Evolutionary conservation across 2,113 vertebrate species (phyloP).

Genomic region (Mohoua ochrocephala): DNA sequence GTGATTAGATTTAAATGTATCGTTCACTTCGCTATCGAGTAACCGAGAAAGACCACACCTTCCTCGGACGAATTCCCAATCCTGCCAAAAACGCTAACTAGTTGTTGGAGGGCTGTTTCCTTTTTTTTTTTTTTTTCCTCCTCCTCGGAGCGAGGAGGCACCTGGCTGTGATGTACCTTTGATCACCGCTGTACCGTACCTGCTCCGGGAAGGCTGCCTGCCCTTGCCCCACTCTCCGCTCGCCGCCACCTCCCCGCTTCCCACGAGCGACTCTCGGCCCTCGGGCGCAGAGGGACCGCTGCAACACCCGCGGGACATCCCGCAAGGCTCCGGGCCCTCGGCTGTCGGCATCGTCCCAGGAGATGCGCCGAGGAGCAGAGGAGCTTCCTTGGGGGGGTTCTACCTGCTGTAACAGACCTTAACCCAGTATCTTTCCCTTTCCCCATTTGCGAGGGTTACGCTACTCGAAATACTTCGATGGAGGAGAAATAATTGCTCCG

Average conservation of each 20-base stretch:
- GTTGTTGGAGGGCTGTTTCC: not conserved
- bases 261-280: not conserved
- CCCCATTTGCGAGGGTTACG: not conserved
- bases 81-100: not conserved
- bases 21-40: not conserved
- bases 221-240: not conserved
- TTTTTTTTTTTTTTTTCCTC: rapidly evolving
- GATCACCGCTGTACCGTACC: not conserved
- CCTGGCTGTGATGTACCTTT: not conserved
- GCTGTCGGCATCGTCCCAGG: not conserved
- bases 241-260: not conserved
- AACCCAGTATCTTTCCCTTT: not conserved
- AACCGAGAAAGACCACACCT: slow-evolving; percentile 33
- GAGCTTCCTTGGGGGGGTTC: not conserved
- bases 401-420: not conserved
- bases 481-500: not conserved
- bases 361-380: not conserved
- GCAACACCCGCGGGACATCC: not conserved
- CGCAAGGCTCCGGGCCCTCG: not conserved
- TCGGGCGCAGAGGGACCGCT: not conserved
- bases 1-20: slow-evolving; percentile 19
- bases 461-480: not conserved
- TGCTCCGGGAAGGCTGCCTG: not conserved
- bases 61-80: not conserved
- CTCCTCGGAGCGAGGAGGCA: not conserved